Base-by-base conservation (phyloP, 2,797 vertebrate species). In the Otolemur crassicaudatus region DNA sequence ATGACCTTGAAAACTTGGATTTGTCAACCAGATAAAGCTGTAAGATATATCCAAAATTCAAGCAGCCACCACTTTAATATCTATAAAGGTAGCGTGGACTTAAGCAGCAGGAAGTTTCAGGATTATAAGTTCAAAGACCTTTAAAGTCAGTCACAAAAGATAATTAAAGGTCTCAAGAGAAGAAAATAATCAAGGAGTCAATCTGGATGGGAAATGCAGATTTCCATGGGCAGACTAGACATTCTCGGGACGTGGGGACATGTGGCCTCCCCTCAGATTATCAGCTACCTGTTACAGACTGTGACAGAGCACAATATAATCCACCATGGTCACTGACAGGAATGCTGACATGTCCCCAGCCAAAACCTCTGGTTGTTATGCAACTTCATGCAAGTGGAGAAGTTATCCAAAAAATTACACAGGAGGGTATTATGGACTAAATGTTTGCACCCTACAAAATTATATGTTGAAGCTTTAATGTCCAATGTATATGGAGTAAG, bases 51-150 rank as follows among this genome's bases (percentile, higher is more conserved):
- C 17, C 69, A 49, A 89, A 86, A 53, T 40, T 73, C 31, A 49
- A 2, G 23, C 53, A 9, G 9, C 69, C 56, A n/a, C 37, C 31
- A 67, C 34, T 72, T 86, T 17, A n/a, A 20, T 40, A 67, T 81
- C 40, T 65, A 7, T 85, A 12, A 25, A 63, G 75, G 0, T 2
- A 46, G 49, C 72, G 46, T 3, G 34, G 23, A 56, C 82, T 63
- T 63, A 76, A 76, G 27, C 77, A 43, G 34, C 81, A 82, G 31
- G 40, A 34, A 83, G 72, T 83, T 69, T 75, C 37, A 60, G 20
- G 77, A 89, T 34, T 84, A 60, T 20, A 82, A 84, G 80, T 76
- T 81, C 34, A 61, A 67, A 91, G 23, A 23, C 40, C 37, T 97
- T 94, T n/a, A 27, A 46, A 89, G 37, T 37, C 61, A 37, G 37